Percentiles rank a stretch among this genome's conserved stretches.
These are phyloP conservation scores for Jordanella pulchra DNA, from an alignment of 2,797 vertebrate species.

Conservation along the genomic window DNA sequence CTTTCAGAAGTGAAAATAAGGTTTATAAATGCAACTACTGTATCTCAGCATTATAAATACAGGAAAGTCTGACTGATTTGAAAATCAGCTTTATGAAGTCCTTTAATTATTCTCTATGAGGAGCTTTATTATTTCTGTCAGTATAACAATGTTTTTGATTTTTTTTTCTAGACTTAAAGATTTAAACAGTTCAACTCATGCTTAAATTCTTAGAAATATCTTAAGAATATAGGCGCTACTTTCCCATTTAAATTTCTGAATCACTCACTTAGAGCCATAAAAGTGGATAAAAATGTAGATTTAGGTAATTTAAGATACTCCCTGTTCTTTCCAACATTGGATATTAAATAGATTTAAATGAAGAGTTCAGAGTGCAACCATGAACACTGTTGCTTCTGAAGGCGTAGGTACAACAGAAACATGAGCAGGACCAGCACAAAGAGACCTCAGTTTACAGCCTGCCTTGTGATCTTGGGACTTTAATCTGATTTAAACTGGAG, in stretches of 20 bases:
- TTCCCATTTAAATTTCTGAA: background rate
- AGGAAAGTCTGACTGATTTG: background rate
- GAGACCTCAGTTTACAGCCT: conserved; percentile 15
- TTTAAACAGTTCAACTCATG: background rate
- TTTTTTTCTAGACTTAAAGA: background rate
- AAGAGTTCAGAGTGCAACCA: conserved; percentile 16
- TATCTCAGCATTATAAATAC: background rate
- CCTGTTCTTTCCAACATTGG: conserved; percentile 27
- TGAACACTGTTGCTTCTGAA: conserved; percentile 23
- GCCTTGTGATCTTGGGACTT: conserved; percentile 13
- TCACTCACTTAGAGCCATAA: background rate
- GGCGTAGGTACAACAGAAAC: conserved; percentile 16
- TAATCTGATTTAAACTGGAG: conserved; percentile 18
- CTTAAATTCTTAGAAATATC: background rate
- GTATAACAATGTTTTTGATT: background rate
- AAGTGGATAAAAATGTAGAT: conserved; percentile 60
- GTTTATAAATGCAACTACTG: background rate
- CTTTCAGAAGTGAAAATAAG: background rate
- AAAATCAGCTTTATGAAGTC: background rate
- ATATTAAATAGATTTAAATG: conserved; percentile 21
- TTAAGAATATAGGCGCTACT: background rate
- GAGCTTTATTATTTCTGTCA: background rate
- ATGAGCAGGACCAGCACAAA: conserved; percentile 11
- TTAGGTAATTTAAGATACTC: conserved; percentile 40
- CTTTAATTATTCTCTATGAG: background rate